Evolutionary conservation across 2,113 vertebrate species (phyloP).

Genomic region (Pelecanus crispus): DNA sequence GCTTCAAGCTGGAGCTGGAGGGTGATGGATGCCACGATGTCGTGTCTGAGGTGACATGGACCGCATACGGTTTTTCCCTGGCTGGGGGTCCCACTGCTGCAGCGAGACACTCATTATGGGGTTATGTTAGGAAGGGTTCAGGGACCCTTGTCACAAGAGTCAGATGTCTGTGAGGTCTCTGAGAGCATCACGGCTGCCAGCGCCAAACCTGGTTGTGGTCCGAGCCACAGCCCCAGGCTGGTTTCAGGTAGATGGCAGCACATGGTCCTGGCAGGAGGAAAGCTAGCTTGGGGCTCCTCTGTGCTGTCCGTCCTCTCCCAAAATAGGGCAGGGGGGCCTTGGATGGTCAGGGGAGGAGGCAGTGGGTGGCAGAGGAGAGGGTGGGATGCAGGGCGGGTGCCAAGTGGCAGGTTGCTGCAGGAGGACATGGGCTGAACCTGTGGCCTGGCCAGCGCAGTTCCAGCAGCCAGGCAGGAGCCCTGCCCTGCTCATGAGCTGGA

Average conservation of each 20-base stretch:
- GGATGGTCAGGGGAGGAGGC: not conserved
- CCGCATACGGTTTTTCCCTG: not conserved
- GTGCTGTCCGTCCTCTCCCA: not conserved
- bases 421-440: not conserved
- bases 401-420: not conserved
- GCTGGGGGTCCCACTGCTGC: rapidly evolving
- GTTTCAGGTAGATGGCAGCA: rapidly evolving
- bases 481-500: not conserved
- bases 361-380: not conserved
- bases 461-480: rapidly evolving
- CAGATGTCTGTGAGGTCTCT: not conserved
- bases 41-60: not conserved
- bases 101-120: not conserved
- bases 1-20: not conserved
- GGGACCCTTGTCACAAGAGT: not conserved
- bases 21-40: rapidly evolving
- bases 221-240: rapidly evolving
- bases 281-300: not conserved
- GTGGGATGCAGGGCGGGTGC: not conserved
- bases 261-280: not conserved
- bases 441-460: rapidly evolving
- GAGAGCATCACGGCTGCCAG: not conserved
- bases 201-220: not conserved
- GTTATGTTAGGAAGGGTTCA: not conserved
- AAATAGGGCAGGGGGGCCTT: not conserved